Evolutionary conservation across 1,140 invertebrate genomes (phyloP).

Genomic region (Reticulitermes speratus): DNA sequence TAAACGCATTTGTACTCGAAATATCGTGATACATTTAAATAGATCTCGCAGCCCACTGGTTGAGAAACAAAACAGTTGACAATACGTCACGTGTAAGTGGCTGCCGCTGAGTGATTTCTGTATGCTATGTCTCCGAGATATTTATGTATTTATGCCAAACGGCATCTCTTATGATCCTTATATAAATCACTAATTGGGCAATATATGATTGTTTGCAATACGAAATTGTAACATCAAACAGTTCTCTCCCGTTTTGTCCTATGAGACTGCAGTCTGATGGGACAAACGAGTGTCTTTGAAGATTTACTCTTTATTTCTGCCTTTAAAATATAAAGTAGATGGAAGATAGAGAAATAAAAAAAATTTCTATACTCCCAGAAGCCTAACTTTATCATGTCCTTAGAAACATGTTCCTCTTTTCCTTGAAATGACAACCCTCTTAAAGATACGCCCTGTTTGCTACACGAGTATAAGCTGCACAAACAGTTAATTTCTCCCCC

Average conservation of each 20-base stretch:
- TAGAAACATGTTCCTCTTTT: not conserved
- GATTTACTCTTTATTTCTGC: not conserved
- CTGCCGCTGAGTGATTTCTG: not conserved
- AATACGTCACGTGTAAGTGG: not conserved
- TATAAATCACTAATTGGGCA: conserved; percentile 8
- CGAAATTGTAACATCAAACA: not conserved
- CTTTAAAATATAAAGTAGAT: not conserved
- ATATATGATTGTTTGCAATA: conserved; percentile 6
- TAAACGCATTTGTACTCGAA: too few species aligned
- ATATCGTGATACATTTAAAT: too few species aligned
- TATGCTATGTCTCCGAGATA: not conserved
- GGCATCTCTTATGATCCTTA: not conserved
- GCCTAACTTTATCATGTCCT: conserved; percentile 9
- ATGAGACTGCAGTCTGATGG: not conserved
- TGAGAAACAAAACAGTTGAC: not conserved
- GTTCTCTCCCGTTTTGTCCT: not conserved
- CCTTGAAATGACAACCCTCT: conserved; percentile 14
- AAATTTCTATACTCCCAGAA: not conserved
- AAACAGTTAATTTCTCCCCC: not conserved
- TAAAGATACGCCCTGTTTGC: not conserved
- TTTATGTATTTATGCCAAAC: not conserved
- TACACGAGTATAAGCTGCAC: not conserved
- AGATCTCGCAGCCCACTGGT: too few species aligned
- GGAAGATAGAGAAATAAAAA: not conserved
- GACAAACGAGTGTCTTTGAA: conserved; percentile 9